Conservation (phyloP, 2,888 invertebrate species). For the Didymodactylos carnosus region DNA sequence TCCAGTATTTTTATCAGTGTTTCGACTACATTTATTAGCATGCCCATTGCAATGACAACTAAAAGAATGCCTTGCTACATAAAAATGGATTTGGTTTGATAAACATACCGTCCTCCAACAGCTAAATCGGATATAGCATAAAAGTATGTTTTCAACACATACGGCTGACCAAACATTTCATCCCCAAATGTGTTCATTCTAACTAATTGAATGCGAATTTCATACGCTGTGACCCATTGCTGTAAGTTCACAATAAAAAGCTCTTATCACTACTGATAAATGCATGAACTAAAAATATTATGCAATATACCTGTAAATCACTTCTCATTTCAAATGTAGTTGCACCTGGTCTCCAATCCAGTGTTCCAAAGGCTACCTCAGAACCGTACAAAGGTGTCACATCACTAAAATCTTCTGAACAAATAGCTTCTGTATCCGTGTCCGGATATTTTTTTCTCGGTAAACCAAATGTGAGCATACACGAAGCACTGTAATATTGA, state of each 20-base stretch:
- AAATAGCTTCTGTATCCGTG: slow-evolving; percentile 73
- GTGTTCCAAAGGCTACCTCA: slow-evolving; percentile 76
- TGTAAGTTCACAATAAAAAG: too few relatives aligned
- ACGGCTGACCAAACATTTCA: slow-evolving; percentile 73
- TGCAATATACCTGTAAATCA: slow-evolving; percentile 34
- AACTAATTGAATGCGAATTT: slow-evolving; percentile 67
- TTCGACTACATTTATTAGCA: slow-evolving; percentile 62
- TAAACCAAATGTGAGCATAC: slow-evolving; percentile 68
- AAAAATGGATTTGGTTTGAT: neutral
- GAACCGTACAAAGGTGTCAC: slow-evolving; percentile 84
- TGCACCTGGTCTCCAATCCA: slow-evolving; percentile 79
- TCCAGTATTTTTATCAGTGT: slow-evolving; percentile 30
- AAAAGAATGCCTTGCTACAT: neutral
- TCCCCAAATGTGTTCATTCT: slow-evolving; percentile 93
- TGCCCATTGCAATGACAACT: slow-evolving; percentile 97
- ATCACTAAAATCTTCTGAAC: slow-evolving; percentile 91
- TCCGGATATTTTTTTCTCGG: slow-evolving; percentile 42
- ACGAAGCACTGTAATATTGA: slow-evolving; percentile 54
- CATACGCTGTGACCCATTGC: slow-evolving; percentile 93
- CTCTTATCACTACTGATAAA: neutral
- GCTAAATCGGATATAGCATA: slow-evolving; percentile 56
- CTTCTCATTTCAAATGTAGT: slow-evolving; percentile 66
- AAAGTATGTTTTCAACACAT: slow-evolving; percentile 81
- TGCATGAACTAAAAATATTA: neutral
- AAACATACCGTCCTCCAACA: slow-evolving; percentile 38